Evolutionary conservation across 2,797 vertebrate genomes (phyloP), one percentile per base, ranked within the genome.

Genomic region (Hypotaenidia okinawae): DNA sequence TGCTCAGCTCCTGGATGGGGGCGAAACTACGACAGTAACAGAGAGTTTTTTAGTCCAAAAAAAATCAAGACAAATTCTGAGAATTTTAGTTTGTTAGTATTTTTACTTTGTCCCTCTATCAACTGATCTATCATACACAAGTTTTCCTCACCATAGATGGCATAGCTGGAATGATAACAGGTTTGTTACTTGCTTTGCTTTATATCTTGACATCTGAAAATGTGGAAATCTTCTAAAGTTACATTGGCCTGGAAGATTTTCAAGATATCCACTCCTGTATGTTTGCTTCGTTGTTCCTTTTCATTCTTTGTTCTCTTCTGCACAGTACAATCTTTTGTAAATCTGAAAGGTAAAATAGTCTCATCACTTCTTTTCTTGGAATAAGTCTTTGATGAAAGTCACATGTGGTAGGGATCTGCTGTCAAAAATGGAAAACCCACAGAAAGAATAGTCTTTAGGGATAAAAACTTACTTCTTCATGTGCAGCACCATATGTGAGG

Each of bases 281-380:
- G 11, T 75, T 62, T 10, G 4, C 27, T 51, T 28, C 10, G 6
- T 62, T 89, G 11, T 47, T 95, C 32, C n/a, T 90, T 89, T 81
- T 64, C n/a, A 62, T 72, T 84, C 35, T 70, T 94, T 58, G 21
- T 77, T 17, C n/a, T 90, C n/a, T 32, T 73, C n/a, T 70, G 3
- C 19, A 47, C 11, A 23, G 22, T 27, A 47, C 2, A 30, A 2
- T 21, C 57, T 84, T 76, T 39, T 24, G 18, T 69, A 49, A 76
- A 77, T 87, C 39, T 85, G 37, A 77, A 80, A 77, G 45, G 59
- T 61, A 92, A 87, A 89, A 85, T 70, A 74, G 14, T 91, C 45
- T 91, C 25, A 87, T 93, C 4, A 5, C n/a, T 72, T 76, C 63
- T 87, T 87, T 88, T 90, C 87, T 83, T 80, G 51, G 73, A 93